Evolutionary conservation across 2,888 invertebrate genomes (phyloP).

Genomic region (Cordilura impudica): DNA sequence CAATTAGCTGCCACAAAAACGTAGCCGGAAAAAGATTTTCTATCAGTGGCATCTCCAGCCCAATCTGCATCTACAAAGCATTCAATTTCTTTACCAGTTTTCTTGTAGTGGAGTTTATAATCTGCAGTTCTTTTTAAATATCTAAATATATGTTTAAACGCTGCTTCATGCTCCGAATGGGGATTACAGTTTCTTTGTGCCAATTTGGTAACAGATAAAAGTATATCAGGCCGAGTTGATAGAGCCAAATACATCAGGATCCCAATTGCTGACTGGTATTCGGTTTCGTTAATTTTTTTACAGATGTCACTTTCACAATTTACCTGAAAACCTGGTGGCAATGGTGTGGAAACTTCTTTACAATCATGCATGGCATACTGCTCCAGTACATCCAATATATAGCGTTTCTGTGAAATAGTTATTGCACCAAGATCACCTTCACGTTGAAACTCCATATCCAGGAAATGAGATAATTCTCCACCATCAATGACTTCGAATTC

Average conservation of each 20-base stretch:
- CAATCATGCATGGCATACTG: conserved; percentile 3
- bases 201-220: conserved; percentile 51
- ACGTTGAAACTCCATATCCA: conserved; percentile 44
- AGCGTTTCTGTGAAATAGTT: conserved; percentile 10
- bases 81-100: conserved; percentile 23
- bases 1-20: conserved; percentile 42
- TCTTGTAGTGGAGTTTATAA: conserved; percentile 29
- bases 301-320: conserved; percentile 1
- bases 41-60: conserved; percentile 42
- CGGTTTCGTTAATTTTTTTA: neutral
- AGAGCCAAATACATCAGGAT: conserved; percentile 57
- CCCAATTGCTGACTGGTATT: conserved; percentile 17
- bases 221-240: conserved; percentile 58
- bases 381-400: conserved; percentile 10
- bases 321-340: conserved; percentile 15
- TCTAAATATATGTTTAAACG: conserved; percentile 41
- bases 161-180: conserved; percentile 47
- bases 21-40: conserved; percentile 54
- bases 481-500: conserved; percentile 14
- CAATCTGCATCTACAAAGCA: conserved; percentile 60
- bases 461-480: conserved; percentile 33
- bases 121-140: conserved; percentile 31
- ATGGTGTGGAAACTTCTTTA: conserved; percentile 17
- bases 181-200: conserved; percentile 50
- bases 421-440: conserved; percentile 20